phyloP scores from a whole-genome alignment of 2,113 vertebrate species.

The Rhea pennata region DNA sequence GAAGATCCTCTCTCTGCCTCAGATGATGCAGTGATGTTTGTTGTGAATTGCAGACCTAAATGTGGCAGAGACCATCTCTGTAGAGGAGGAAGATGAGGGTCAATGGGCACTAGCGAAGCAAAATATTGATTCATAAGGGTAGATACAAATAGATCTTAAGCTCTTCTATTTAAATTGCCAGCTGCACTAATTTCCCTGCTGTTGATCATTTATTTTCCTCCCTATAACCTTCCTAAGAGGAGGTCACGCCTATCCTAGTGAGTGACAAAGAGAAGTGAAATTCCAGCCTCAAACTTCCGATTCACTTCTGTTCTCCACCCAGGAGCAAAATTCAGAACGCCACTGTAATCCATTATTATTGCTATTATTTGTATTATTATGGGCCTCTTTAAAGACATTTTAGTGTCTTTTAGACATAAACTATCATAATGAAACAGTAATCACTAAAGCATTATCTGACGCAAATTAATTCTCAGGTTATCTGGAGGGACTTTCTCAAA shows the following conservation, averaged over 20 bases:
- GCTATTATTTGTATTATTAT: neutral
- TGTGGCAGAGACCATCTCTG: neutral
- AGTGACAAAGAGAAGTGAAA: neutral
- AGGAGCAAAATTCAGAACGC: neutral
- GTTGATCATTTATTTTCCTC: neutral
- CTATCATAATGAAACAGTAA: neutral
- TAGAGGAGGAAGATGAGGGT: neutral
- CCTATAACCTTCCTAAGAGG: neutral
- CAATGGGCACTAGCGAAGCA: neutral
- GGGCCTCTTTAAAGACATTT: neutral
- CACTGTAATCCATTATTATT: neutral
- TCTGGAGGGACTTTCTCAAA: neutral
- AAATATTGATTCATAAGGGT: neutral
- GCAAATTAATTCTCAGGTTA: neutral
- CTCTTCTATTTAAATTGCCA: neutral
- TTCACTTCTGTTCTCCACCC: neutral
- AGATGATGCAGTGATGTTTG: neutral
- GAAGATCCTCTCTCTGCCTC: neutral
- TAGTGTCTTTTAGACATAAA: neutral
- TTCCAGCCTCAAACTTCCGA: neutral
- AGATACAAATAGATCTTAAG: neutral
- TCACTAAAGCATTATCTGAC: neutral
- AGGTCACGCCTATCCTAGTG: neutral
- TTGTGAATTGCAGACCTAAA: neutral
- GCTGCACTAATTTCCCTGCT: neutral